Conservation (phyloP, 2,888 invertebrate species). For the Coleophora deauratella region DNA sequence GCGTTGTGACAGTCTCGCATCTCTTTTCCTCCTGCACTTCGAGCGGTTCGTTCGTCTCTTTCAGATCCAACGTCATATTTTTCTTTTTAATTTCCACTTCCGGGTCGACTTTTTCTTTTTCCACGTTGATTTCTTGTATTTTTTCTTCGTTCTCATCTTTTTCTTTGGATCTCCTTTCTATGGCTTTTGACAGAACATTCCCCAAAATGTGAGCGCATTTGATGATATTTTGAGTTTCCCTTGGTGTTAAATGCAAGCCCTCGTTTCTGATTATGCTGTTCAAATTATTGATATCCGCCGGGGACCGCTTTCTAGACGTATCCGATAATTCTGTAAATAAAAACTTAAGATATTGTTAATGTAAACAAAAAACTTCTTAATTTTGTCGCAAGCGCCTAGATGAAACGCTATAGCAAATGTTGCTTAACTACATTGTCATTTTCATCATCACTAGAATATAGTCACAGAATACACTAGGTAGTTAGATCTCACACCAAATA, state of each 20-base stretch:
- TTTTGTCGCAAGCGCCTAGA: too few species aligned
- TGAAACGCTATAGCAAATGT: too few species aligned
- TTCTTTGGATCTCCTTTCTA: slow-evolving; percentile 43
- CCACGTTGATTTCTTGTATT: slow-evolving; percentile 22
- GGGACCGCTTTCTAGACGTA: slow-evolving; percentile 43
- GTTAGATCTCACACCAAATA: too few species aligned
- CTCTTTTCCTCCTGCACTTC: slow-evolving; percentile 38
- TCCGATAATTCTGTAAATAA: slow-evolving; percentile 41
- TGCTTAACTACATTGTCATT: too few species aligned
- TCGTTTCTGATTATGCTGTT: slow-evolving; percentile 48
- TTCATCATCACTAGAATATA: too few species aligned
- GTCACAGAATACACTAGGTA: too few species aligned
- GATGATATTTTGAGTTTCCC: slow-evolving; percentile 57
- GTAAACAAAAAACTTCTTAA: too few species aligned
- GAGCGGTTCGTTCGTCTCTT: slow-evolving; percentile 43
- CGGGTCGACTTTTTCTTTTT: slow-evolving; percentile 15
- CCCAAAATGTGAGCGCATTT: slow-evolving; percentile 61
- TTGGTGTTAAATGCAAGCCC: slow-evolving; percentile 48
- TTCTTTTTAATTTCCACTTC: slow-evolving; percentile 36
- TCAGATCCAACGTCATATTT: slow-evolving; percentile 47
- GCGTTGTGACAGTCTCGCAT: slow-evolving; percentile 52
- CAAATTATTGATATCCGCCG: slow-evolving; percentile 40
- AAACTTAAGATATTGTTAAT: not conserved
- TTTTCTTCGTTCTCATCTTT: slow-evolving; percentile 22
- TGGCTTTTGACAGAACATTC: slow-evolving; percentile 48